Base-by-base conservation (phyloP, 1,140 invertebrate species). In the Nasonia giraulti region DNA sequence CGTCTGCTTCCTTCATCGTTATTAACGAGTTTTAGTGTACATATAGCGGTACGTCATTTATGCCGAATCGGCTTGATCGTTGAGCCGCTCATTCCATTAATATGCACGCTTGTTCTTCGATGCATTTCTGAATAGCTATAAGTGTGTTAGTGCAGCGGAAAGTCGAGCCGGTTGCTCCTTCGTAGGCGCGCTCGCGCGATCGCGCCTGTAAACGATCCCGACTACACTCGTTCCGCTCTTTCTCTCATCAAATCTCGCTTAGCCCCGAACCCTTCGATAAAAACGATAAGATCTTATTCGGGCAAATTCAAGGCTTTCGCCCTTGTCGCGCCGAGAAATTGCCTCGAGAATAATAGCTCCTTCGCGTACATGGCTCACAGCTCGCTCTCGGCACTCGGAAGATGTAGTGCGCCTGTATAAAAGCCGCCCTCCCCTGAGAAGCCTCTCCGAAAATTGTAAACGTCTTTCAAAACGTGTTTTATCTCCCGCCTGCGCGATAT, bases 201-300 rank as follows among this genome's bases (percentile, higher is more conserved):
- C 14, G 55, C 55, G 87, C 73, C 78, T 84, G 66, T 75, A 83
- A 83, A 69, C 80, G 66, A 85, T 81, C 73, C 40, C 68, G 27
- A 2, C 17, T 62, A 7, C n/a, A 17, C 20, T 62, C 55, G 37
- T 78, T 62, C 79, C 62, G 66, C 62, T 85, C 78, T 44, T 80
- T 85, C 85, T 88, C 88, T 87, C 89, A 87, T 90, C 88, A 87
- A 89, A 90, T 89, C 86, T 89, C 89, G 89, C 89, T 90, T 89
- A 89, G 75, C n/a, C 77, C 74, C 31, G 44, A 50, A 44, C 74
- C 80, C 73, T 85, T 76, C 84, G 84, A 85, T 85, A 78, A 78
- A 77, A 82, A 85, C 55, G 84, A 81, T 77, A 85, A 77, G 84
- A 85, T 85, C 79, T 85, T 82, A 82, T 69, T 85, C 74, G 84